Base-by-base conservation (phyloP, 2,113 vertebrate genomes). In the Hippocampus mohnikei region DNA sequence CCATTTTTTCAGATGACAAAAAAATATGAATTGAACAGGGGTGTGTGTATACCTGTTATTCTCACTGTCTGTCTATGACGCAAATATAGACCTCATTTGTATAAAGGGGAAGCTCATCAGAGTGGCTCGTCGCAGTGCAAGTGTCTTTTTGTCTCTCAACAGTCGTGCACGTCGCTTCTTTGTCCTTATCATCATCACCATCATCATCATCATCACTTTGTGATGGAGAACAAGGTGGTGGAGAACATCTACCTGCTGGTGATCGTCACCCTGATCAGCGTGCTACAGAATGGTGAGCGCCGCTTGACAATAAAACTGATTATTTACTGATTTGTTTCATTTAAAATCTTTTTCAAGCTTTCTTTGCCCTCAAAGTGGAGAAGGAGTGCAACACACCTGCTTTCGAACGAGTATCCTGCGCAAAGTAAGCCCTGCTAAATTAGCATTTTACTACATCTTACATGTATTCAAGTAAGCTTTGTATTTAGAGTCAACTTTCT, bases 281-380 rank as follows among this genome's bases (percentile, higher is more conserved):
- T 93, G 1, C 65, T 97, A 66, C 96, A 98, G 86, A 98, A 98
- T 0, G 94, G 96, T 98, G 88, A 94, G 94, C 33, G 5, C 18
- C 58, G 6, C 23, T 29, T 42, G 4, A 55, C 13, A 33, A 48
- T 48, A 3, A 23, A 7, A 37, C 29, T 3, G 27, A 50, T 46
- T 0, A 8, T 50, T 23, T 4, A 37, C 3, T 15, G 10, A 52
- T 27, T 66, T n/a, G 2, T 44, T 16, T 33, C 41, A 33, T 1
- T 66, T 2, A 20, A 10, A 56, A 23, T 56, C n/a, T 67, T 29
- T 70, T 75, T 82, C 42, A 60, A 98, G 96, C 81, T 1, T 98
- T 94, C 82, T 98, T 98, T 77, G 94, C 95, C 8, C 90, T 90
- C 74, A 98, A 96, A 87, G 91, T 98, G 65, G 96, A 98, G 60